Evolutionary conservation across 2,888 invertebrate species (phyloP), one percentile per base, ranked within the genome.

Genomic region (Volucella bombylans): DNA sequence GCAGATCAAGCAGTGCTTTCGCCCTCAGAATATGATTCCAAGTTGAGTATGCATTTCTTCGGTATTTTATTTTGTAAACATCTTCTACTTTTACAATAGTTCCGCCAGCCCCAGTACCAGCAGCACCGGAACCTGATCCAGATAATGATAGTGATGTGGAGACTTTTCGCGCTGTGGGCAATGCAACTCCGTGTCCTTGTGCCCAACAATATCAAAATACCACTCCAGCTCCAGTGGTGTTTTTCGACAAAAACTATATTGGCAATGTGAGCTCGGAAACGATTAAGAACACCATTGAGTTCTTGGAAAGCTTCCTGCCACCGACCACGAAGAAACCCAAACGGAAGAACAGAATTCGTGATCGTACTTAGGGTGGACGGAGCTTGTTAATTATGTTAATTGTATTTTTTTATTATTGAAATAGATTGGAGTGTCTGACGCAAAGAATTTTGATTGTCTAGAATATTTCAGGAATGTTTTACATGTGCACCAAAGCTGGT

Each of bases 201-300:
- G 87, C 50, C 6, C 82, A 82, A 31, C 54, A 88, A 9, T 87
- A 88, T 59, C 57, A 87, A n/a, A 72, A 85, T 0, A 64, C 88
- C 11, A 86, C 87, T 8, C 15, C 88, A 1, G 77, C 88, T 0
- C 86, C 87, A 8, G 88, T 91, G 14, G 90, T 91, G 3, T 91
- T 89, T 68, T 91, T 91, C 18, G 91, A 91, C 73, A 90, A 89
- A 50, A 90, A 91, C 54, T 89, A 90, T 55, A 90, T 91, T 59
- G 91, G 90, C 8, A 91, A 91, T 74, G 90, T 90, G 0, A 90
- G 90, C 50, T 87, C 89, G 0, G 91, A 91, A 10, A 91, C 90
- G 0, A 91, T 91, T 80, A 74, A 87, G 11, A 90, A 88, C 62
- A 91, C 91, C 6, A 91, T 91, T 9, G 90, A 91, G 55, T 91